phyloP scores from a whole-genome alignment of 2,113 vertebrate species.

The Urocynchramus pylzowi region DNA sequence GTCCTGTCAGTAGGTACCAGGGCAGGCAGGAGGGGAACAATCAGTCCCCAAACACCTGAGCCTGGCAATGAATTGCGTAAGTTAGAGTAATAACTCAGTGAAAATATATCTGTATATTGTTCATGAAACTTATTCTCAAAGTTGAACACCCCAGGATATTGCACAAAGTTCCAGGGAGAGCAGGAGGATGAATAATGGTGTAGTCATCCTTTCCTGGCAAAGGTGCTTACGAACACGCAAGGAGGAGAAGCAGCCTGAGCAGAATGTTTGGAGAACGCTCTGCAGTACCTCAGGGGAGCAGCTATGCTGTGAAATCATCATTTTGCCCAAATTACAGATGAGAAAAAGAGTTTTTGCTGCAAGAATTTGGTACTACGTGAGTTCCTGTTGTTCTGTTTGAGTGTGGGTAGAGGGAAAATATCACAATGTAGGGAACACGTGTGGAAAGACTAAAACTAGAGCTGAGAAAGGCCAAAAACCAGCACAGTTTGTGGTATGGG shows the following conservation, averaged over 20 bases:
- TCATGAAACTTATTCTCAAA: neutral
- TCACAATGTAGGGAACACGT: neutral
- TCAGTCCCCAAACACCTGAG: neutral
- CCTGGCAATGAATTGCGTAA: neutral
- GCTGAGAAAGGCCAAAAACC: neutral
- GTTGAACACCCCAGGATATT: neutral
- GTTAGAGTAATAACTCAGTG: neutral
- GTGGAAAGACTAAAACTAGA: neutral
- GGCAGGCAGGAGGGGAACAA: neutral
- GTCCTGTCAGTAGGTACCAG: rapidly evolving
- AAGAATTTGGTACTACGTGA: neutral
- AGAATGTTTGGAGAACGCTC: neutral
- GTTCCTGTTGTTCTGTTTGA: neutral
- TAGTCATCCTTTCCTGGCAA: constrained; percentile 45
- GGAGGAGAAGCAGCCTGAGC: neutral
- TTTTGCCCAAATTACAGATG: neutral
- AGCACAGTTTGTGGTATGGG: neutral
- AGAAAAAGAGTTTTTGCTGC: neutral
- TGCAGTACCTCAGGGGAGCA: neutral
- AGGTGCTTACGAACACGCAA: rapidly evolving
- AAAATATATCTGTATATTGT: neutral
- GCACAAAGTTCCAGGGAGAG: neutral
- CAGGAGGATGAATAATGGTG: neutral
- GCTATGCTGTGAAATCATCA: neutral
- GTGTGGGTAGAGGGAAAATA: rapidly evolving